Evolutionary conservation across 2,888 invertebrate species (phyloP).

Genomic region (Octonoba sinensis): DNA sequence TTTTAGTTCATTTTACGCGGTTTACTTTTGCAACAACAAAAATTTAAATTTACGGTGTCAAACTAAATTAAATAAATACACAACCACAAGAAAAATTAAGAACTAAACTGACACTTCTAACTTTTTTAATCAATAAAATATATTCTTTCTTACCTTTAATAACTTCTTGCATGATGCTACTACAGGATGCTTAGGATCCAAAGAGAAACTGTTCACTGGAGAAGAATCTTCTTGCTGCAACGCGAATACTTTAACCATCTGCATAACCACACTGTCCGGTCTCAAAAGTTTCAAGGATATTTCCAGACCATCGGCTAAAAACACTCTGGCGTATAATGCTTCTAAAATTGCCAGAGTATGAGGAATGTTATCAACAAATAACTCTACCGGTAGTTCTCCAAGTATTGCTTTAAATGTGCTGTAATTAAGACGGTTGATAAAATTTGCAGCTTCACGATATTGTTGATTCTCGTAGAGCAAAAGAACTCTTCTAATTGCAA

Average conservation of each 20-base stretch:
- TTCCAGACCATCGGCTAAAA: conserved; percentile 71
- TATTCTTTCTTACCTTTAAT: conserved; percentile 68
- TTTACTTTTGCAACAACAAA: not conserved
- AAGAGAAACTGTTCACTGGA: conserved; percentile 17
- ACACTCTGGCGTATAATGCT: conserved; percentile 78
- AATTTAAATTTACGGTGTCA: not conserved
- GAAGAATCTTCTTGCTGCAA: conserved; percentile 65
- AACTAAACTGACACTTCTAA: too few species aligned
- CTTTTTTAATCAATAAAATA: not conserved
- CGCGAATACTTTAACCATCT: conserved; percentile 84
- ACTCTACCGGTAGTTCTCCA: conserved; percentile 84
- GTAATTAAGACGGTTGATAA: conserved; percentile 83
- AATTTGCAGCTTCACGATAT: conserved; percentile 89
- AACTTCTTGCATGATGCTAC: conserved; percentile 72
- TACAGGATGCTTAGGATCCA: conserved; percentile 60
- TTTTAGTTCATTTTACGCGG: not conserved
- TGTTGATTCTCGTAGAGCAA: conserved; percentile 88
- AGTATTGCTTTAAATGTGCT: conserved; percentile 81
- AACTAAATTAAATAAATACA: not conserved
- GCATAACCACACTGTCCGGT: conserved; percentile 87
- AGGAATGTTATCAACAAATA: conserved; percentile 88
- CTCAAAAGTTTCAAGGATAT: conserved; percentile 72
- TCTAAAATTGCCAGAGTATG: conserved; percentile 89
- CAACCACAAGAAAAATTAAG: not conserved
- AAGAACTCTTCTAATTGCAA: conserved; percentile 77